Evolutionary conservation across 2,888 invertebrate genomes (phyloP), one percentile per base, ranked within the genome.

Genomic region (Coelogynopora nodosa): DNA sequence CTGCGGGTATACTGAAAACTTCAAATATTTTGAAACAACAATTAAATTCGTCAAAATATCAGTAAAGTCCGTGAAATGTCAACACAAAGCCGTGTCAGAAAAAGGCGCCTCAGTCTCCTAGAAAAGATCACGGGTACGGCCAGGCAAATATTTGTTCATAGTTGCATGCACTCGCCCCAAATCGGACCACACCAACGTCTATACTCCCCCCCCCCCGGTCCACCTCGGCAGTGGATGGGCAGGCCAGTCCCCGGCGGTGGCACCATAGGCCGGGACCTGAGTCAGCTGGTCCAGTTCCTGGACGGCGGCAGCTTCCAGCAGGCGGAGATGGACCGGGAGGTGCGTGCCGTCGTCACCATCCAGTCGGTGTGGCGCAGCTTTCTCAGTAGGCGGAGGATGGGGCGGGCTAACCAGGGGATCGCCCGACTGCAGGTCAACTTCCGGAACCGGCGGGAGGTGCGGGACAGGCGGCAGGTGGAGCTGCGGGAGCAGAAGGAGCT

Each of bases 361-460:
- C 92, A 92, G 87, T 90, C 91, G 0, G 88, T 89, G 82, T 92
- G 91, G 91, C 90, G 89, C 87, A 91, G 91, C 28, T 90, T 88
- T 67, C 87, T 88, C 0, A 89, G 91, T 0, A 88, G 91, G 31
- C 89, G 89, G 82, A 90, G 89, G 86, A 88, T 92, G 10, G 87
- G 89, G 27, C 89, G 89, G 85, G 91, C 90, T 0, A 89, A 90
- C 87, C 89, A 88, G 84, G 90, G 90, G 0, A 90, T 92, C 49
- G 89, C 90, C 13, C 90, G 90, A 86, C 90, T 92, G 83, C 91
- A 92, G 87, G 89, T 89, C 86, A 89, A 89, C 13, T 92, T 90
- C 89, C 84, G 83, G 0, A 23, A 84, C 23, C 29, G 84, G 0
- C 84, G 67, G 18, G 49, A 84, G 67, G 31, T 74, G 27, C 5